Evolutionary conservation across 2,113 vertebrate species (phyloP).

Genomic region (Oreamnos americanus): DNA sequence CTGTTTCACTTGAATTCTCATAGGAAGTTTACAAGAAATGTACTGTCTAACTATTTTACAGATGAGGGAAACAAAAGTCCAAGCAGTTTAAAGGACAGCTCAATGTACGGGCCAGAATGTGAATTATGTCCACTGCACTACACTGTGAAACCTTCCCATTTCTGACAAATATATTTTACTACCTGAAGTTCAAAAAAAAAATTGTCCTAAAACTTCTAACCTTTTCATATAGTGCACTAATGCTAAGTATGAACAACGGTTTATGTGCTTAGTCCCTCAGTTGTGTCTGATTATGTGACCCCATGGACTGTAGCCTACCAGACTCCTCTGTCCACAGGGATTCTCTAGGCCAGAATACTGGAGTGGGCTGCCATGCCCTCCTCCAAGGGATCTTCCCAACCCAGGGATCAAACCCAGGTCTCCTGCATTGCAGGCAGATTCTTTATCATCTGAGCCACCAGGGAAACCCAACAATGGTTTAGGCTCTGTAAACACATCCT

Average conservation of each 20-base stretch:
- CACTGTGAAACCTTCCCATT: not conserved
- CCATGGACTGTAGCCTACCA: not conserved
- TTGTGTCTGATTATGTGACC: not conserved
- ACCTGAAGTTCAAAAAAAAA: not conserved
- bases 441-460: not conserved
- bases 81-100: not conserved
- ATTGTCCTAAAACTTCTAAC: not conserved
- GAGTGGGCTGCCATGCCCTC: not conserved
- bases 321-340: not conserved
- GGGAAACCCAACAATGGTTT: not conserved
- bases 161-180: not conserved
- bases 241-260: not conserved
- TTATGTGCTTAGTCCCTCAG: not conserved
- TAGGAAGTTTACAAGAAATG: not conserved
- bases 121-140: not conserved
- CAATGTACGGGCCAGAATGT: not conserved
- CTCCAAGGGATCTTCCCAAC: not conserved
- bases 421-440: not conserved
- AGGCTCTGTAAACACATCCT: not conserved
- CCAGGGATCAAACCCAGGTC: not conserved
- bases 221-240: not conserved
- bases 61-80: not conserved
- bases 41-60: not conserved
- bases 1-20: conserved; percentile 20
- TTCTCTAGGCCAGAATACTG: not conserved